Percentiles rank a stretch among this genome's conserved stretches.
phyloP scores from a whole-genome alignment of 1,140 invertebrate species.

The Sarcophaga peregrina region DNA sequence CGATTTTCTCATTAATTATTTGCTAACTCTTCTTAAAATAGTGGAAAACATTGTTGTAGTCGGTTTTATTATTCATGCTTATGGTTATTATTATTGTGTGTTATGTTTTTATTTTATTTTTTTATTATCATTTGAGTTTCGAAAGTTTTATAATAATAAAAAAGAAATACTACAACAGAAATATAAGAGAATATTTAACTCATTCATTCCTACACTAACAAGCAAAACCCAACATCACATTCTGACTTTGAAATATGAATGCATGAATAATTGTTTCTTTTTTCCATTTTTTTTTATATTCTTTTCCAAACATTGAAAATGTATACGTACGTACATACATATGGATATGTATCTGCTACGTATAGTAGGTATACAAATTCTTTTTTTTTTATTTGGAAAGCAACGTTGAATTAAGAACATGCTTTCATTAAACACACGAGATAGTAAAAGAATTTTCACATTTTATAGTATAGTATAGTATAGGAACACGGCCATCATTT shows the following conservation, averaged over 20 bases:
- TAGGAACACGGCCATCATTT: too few relatives aligned
- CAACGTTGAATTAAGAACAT: neutral
- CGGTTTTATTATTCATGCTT: neutral
- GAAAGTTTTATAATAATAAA: slow-evolving; percentile 12
- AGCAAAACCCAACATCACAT: neutral
- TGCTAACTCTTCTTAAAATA: slow-evolving; percentile 14
- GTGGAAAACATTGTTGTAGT: neutral
- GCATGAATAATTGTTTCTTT: slow-evolving; percentile 8
- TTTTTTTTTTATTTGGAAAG: neutral
- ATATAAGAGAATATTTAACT: neutral
- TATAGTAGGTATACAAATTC: neutral
- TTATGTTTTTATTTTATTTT: neutral
- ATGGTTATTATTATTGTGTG: neutral
- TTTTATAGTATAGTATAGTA: too few relatives aligned
- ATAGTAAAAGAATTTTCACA: neutral
- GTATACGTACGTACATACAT: neutral
- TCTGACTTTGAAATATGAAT: slow-evolving; percentile 22
- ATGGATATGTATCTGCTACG: neutral
- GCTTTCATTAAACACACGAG: neutral
- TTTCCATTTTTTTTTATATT: neutral
- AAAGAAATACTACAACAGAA: neutral
- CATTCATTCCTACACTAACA: neutral
- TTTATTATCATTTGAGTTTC: neutral
- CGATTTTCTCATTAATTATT: slow-evolving; percentile 25
- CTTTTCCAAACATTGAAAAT: neutral